These are phyloP conservation scores for Gonocerus acuteangulatus DNA, from an alignment of 2,888 invertebrate genomes.

Conservation along the genomic window DNA sequence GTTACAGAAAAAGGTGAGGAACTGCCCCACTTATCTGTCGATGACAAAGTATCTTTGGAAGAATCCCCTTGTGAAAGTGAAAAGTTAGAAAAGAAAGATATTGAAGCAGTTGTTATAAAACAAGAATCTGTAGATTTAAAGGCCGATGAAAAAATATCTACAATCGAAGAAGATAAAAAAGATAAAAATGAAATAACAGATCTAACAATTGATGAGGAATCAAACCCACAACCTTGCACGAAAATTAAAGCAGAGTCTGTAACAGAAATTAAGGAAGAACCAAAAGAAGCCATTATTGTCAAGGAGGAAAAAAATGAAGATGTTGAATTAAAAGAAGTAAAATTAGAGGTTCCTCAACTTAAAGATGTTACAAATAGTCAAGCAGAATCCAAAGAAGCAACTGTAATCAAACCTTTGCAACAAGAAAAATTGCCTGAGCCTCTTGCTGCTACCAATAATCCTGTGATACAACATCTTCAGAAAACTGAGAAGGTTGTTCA, in stretches of 20 bases:
- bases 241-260: too few species aligned
- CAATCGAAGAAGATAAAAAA: too few species aligned
- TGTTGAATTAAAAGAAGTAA: conserved; percentile 4
- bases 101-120: not conserved
- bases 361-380: not conserved
- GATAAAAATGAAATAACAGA: too few species aligned
- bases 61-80: not conserved
- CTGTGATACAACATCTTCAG: not conserved
- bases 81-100: not conserved
- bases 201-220: too few species aligned
- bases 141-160: too few species aligned
- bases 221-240: too few species aligned
- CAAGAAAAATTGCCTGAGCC: conserved; percentile 22
- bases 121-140: too few species aligned
- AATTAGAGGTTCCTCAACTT: not conserved
- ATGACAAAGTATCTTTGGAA: not conserved
- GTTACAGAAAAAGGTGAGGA: too few species aligned
- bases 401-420: conserved; percentile 18
- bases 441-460: not conserved
- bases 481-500: conserved; percentile 26
- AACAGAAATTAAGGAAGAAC: conserved; percentile 1
- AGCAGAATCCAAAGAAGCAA: not conserved
- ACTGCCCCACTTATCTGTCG: too few species aligned
- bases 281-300: conserved; percentile 2
- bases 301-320: not conserved